Evolutionary conservation across 2,888 invertebrate genomes (phyloP), one percentile per base, ranked within the genome.

Genomic region (Petrophora chlorosata): DNA sequence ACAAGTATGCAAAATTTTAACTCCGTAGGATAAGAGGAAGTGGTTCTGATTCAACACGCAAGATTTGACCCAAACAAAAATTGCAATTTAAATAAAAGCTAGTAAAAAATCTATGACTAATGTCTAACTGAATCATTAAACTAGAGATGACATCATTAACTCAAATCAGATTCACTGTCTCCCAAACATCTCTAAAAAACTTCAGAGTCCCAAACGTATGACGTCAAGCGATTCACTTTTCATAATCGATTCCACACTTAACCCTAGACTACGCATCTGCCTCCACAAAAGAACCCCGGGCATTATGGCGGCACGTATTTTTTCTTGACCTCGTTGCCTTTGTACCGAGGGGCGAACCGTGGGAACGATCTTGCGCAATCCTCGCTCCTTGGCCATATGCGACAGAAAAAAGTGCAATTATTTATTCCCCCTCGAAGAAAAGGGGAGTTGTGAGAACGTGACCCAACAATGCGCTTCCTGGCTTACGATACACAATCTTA

Each of bases 331-430:
- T 81, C 85, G 72, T 76, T 82, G 79, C 81, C 82, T 86, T 87
- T 85, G 76, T 85, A 73, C 79, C 80, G 72, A 77, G 84, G 88
- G 87, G 87, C 85, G 80, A 84, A 82, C 82, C 90, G 89, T 89
- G 90, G 89, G 89, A 90, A 89, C 80, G 80, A 78, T 82, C 80
- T 82, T 86, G 83, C 85, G 79, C 85, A 85, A 87, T 82, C 82
- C 85, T 73, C 81, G 82, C 80, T 88, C 85, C 87, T 89, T 85
- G 79, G 88, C 89, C 90, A 90, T 89, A 88, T 90, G 90, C 84
- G 89, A 86, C 88, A 85, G 86, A 89, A 90, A 90, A 90, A 90
- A 90, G 86, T 89, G 88, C 90, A 90, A 89, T 90, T 88, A 89
- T 88, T 87, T 87, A 87, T 88, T 87, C 88, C 86, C 86, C 88